These are phyloP conservation scores for Thamnophis sirtalis DNA, from an alignment of 2,113 vertebrate species.

Conservation along the genomic window DNA sequence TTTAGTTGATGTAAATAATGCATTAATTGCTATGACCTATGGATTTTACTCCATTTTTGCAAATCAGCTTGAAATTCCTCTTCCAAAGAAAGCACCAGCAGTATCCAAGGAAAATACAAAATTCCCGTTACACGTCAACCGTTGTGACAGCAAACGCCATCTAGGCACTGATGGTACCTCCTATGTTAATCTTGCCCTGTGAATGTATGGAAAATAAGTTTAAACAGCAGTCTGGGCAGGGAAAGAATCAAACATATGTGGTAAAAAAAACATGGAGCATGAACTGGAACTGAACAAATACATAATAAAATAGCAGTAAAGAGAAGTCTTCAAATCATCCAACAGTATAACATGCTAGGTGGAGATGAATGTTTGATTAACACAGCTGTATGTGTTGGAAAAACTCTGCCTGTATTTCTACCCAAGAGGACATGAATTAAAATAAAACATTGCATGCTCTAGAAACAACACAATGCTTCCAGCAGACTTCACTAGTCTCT, in stretches of 20 bases:
- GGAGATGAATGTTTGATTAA: slow-evolving; percentile 55
- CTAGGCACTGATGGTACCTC: slow-evolving; percentile 32
- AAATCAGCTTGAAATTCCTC: slow-evolving; percentile 46
- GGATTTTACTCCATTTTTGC: slow-evolving; percentile 50
- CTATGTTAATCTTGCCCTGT: slow-evolving; percentile 55
- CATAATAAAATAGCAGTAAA: slow-evolving; percentile 44
- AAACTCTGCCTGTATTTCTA: slow-evolving; percentile 57
- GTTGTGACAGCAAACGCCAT: slow-evolving; percentile 53
- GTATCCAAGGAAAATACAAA: slow-evolving; percentile 62
- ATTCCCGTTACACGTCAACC: slow-evolving; percentile 49
- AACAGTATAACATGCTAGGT: slow-evolving; percentile 48
- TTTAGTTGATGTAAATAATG: slow-evolving; percentile 59
- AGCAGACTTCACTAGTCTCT: not conserved
- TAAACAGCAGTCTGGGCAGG: slow-evolving; percentile 27
- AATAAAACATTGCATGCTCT: slow-evolving; percentile 46
- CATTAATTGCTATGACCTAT: slow-evolving; percentile 60
- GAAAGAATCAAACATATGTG: slow-evolving; percentile 30
- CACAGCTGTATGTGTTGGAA: slow-evolving; percentile 61
- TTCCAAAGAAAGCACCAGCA: slow-evolving; percentile 61
- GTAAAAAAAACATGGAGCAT: slow-evolving; percentile 35
- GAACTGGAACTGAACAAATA: slow-evolving; percentile 27
- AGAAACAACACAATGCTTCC: slow-evolving; percentile 37
- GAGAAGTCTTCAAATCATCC: slow-evolving; percentile 44
- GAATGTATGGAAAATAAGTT: slow-evolving; percentile 50
- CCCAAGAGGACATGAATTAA: slow-evolving; percentile 54